These are phyloP conservation scores for Psettodes erumei DNA, from an alignment of 2,113 vertebrate species.

Conservation along the genomic window DNA sequence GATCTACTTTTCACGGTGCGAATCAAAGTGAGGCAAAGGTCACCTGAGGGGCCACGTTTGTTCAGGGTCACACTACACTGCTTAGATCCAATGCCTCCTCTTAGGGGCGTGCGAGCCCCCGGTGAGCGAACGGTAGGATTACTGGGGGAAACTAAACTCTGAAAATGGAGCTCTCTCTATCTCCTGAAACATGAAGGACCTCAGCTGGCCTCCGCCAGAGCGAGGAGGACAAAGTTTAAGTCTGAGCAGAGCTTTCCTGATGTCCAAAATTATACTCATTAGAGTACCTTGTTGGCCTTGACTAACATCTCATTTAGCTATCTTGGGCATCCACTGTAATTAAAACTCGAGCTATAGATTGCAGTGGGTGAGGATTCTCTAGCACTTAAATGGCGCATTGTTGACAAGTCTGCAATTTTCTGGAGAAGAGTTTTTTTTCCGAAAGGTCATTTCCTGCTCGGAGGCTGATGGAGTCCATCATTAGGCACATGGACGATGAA, in stretches of 20 bases:
- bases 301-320: slow-evolving; percentile 50
- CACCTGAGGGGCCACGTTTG: slow-evolving; percentile 8
- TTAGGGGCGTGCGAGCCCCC: not conserved
- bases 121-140: not conserved
- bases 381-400: slow-evolving; percentile 27
- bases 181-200: slow-evolving; percentile 1
- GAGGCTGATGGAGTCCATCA: slow-evolving; percentile 10
- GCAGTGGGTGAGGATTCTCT: slow-evolving; percentile 21
- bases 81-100: not conserved
- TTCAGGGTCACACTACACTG: not conserved
- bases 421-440: not conserved
- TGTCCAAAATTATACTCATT: slow-evolving; percentile 52
- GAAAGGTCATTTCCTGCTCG: slow-evolving; percentile 23
- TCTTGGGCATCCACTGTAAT: slow-evolving; percentile 36
- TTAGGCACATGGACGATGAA: slow-evolving; percentile 3
- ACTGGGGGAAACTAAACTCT: slow-evolving; percentile 15
- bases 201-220: slow-evolving; percentile 1
- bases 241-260: slow-evolving; percentile 6
- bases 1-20: not conserved
- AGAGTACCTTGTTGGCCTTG: slow-evolving; percentile 27
- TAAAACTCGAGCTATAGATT: slow-evolving; percentile 36
- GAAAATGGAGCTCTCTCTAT: not conserved
- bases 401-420: slow-evolving; percentile 33
- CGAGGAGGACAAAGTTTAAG: slow-evolving; percentile 36
- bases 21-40: slow-evolving; percentile 24